Evolutionary conservation across 2,797 vertebrate species (phyloP), one percentile per base, ranked within the genome.

Genomic region (Pangasius mekongensis): DNA sequence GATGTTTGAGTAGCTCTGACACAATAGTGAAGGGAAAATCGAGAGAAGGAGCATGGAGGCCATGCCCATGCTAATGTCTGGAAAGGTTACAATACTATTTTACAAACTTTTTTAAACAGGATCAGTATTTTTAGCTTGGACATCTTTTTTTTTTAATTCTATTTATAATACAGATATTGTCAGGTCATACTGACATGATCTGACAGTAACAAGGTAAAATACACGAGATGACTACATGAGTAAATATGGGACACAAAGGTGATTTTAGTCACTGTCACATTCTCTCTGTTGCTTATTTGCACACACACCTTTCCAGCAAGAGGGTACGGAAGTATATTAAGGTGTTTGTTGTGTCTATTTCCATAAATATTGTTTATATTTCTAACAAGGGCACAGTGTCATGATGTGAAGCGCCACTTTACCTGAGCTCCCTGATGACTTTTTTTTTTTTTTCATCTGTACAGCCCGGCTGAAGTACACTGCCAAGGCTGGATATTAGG

Each of bases 1-100:
- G 89, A 86, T 89, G 90, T 90, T 52, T n/a, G 47, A 77, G 47
- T 6, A 30, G 47, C 47, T 76, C 43, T 88, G 90, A 90, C 52
- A 88, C 85, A 90, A 90, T 84, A 74, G 69, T 52, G 30, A 80
- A 62, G 73, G 30, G 60, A 73, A 74, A 64, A 83, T 47, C 33
- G 47, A 52, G 86, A 39, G 77, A 86, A 84, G 71, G 64, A 49
- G 18, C 85, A 77, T 81, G 77, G 56, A 77, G 87, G 87, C 8
- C 64, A 89, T 24, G 56, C 69, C 71, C 84, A 66, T 60, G 39
- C 78, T 90, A 85, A 88, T 62, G 85, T 91, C 30, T 71, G 56
- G 88, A 49, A 64, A 69, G 47, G 62, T 30, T 52, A 67, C 30
- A 81, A 58, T 58, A 60, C 1, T 14, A 60, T 5, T 43, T 43